phyloP scores from a whole-genome alignment of 2,888 invertebrate species.

The Agonopterix subpropinquella region DNA sequence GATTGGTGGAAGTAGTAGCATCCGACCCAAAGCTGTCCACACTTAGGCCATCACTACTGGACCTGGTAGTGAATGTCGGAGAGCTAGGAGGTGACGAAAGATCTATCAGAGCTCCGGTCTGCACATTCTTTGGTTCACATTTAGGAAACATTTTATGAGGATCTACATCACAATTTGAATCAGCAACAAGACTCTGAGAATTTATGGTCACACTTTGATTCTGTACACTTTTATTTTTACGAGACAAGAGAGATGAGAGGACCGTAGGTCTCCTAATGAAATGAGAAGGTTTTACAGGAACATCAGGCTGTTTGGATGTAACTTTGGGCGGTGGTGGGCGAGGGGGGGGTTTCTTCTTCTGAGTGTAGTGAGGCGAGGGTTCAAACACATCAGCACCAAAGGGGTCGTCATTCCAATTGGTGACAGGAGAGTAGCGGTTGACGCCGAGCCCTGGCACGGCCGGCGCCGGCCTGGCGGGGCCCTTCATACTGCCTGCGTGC shows the following conservation, averaged over 20 bases:
- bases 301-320: constrained; percentile 46
- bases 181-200: constrained; percentile 30
- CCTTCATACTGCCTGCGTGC: constrained; percentile 65
- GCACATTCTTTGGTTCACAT: constrained; percentile 62
- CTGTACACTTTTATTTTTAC: constrained; percentile 41
- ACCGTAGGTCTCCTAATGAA: constrained; percentile 69
- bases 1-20: constrained; percentile 75
- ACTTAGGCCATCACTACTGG: constrained; percentile 84
- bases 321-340: constrained; percentile 82
- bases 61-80: constrained; percentile 83
- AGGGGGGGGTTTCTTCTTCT: constrained; percentile 83
- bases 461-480: constrained; percentile 77
- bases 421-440: constrained; percentile 71
- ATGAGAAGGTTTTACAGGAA: constrained; percentile 69
- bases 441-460: constrained; percentile 56
- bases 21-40: constrained; percentile 86
- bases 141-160: constrained; percentile 58
- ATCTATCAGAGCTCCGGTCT: constrained; percentile 79
- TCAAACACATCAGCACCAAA: constrained; percentile 69
- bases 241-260: constrained; percentile 51
- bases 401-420: constrained; percentile 70
- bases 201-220: constrained; percentile 21
- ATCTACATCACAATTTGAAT: constrained; percentile 46
- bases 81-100: constrained; percentile 84
- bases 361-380: constrained; percentile 51